Base-by-base conservation (phyloP, 2,113 vertebrate species). In the Lipophrys pholis region DNA sequence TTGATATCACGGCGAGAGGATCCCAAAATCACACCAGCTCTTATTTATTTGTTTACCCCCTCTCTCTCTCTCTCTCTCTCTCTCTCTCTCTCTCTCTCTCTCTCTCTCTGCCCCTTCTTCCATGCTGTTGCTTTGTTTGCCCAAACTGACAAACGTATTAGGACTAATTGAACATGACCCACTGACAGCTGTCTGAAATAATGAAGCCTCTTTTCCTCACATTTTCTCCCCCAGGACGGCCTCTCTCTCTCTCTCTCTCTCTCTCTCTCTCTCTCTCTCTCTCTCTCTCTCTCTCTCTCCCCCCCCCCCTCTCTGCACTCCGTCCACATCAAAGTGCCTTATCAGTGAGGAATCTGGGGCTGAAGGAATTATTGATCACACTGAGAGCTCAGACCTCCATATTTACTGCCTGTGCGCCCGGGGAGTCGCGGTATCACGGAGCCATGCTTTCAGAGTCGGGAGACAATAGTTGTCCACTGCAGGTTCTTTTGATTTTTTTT, bases 331-430 rank as follows among this genome's bases (percentile, higher is more conserved):
- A 92, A 86, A 87, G 86, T 41, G 60, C 46, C 76, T 58, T 67
- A 87, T 88, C 79, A 75, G 79, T 54, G 69, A 11, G 46, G 69
- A 83, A 86, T 83, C 80, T 81, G 86, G 86, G 68, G 73, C 86
- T 85, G 81, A 68, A 82, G 81, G 84, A 84, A 79, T 84, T 90
- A 89, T 89, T 82, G 87, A 90, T 90, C 73, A 69, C 11, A n/a
- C 78, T 78, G 84, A 88, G 76, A 85, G 84, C 63, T 61, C 12
- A 7, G n/a, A 57, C 62, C 53, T 50, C 73, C 67, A 63, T 69
- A 59, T 73, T 80, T 66, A 69, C 69, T 46, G 60, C 72, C 14
- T 21, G 67, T 65, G 80, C 63, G 35, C 55, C 3, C 50, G 40
- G 35, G 58, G 51, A 51, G 62, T 69, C 46, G 11, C 9, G 65